phyloP scores from a whole-genome alignment of 1,140 invertebrate genomes.

The Oryctes rhinoceros region DNA sequence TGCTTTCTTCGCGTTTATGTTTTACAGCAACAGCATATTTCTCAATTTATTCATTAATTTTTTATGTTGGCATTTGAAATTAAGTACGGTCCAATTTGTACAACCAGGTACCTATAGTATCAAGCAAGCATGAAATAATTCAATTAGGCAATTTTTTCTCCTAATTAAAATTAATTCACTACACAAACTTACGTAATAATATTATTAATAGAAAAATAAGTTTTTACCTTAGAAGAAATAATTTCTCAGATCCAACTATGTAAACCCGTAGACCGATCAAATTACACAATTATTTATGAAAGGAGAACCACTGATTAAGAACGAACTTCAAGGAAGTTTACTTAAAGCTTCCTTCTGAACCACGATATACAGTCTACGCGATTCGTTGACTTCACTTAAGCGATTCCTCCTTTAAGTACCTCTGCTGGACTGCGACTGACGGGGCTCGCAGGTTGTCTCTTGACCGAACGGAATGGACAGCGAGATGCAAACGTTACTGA shows the following conservation, averaged over 20 bases:
- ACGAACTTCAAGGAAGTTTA: not conserved
- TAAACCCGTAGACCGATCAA: too few species aligned
- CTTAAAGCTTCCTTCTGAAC: not conserved
- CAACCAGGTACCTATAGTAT: not conserved
- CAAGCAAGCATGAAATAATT: conserved; percentile 9
- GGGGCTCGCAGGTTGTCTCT: not conserved
- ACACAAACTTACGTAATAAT: not conserved
- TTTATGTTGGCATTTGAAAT: too few species aligned
- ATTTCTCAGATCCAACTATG: not conserved
- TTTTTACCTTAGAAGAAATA: not conserved
- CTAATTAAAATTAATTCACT: not conserved
- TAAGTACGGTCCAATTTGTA: too few species aligned
- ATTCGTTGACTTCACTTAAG: not conserved
- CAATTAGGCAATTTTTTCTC: not conserved
- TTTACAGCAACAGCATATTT: too few species aligned
- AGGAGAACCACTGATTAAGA: not conserved
- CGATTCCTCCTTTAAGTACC: not conserved
- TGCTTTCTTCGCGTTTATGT: too few species aligned
- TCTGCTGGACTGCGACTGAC: not conserved
- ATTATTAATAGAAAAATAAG: not conserved
- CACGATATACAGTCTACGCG: too few species aligned
- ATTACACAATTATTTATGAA: too few species aligned
- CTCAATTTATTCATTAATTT: too few species aligned
- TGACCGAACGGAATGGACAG: not conserved
- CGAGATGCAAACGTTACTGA: conserved; percentile 41